Base-by-base conservation (phyloP, 2,888 invertebrate genomes). In the Colletes collaris region DNA sequence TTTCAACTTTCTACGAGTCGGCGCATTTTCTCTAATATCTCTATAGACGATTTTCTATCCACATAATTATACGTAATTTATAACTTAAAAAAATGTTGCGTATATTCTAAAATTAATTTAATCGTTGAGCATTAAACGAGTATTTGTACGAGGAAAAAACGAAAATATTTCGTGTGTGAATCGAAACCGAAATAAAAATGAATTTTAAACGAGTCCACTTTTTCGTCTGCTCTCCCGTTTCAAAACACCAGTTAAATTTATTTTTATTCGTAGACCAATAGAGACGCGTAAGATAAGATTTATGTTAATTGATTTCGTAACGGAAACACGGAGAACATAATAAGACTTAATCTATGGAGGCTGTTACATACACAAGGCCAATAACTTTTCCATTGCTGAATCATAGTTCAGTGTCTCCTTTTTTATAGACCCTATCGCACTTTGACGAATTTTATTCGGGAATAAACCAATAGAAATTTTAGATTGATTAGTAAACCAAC, bases 261-360 rank as follows among this genome's bases (percentile, higher is more conserved):
- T 79, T 82, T 85, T 82, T 19, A 68, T 74, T 79, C 55, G 27
- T 44, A 49, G 55, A 11, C 58, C 37, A 69, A 60, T 72, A 11
- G 56, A 35, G 58, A 19, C 68, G 6, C 13, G 6, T 55, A 65
- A 64, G 37, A 40, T 40, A 63, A 79, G 60, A 79, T 76, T 71
- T 74, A 66, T 49, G 52, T 55, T 83, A 60, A 72, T 70, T 16
- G 65, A 70, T 76, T 52, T 63, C 65, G 69, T 68, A 73, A 79
- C 0, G 8, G 19, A 52, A 58, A 8, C 56, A 13, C 4, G 0
- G 11, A 52, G 37, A 56, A 50, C 50, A 62, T 50, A 76, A 76
- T 67, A 46, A 56, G 5, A 67, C 5, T 63, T n/a, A 56, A 63
- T 63, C 37, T 76, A 77, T 44, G 35, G 6, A 66, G 53, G 16